These are phyloP conservation scores for Cantharis flavilabris DNA, from an alignment of 2,888 invertebrate genomes.

Conservation along the genomic window DNA sequence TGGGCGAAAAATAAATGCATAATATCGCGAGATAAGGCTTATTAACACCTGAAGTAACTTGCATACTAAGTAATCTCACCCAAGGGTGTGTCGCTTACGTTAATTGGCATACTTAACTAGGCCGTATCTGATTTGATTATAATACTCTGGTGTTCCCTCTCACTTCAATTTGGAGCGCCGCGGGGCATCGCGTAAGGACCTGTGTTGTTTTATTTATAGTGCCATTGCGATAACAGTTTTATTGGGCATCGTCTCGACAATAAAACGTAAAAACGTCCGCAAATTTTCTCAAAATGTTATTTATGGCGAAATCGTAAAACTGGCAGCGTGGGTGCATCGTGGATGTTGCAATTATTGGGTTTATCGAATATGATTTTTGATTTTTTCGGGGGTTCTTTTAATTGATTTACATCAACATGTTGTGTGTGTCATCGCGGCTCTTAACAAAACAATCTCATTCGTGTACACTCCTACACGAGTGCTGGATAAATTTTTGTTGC, in stretches of 20 bases:
- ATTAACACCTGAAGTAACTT: constrained; percentile 53
- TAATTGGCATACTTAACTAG: constrained; percentile 51
- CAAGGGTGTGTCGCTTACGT: constrained; percentile 48
- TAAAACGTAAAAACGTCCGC: neutral
- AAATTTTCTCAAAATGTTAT: neutral
- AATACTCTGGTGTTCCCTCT: constrained; percentile 11
- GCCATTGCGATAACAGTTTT: neutral
- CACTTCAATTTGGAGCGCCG: neutral
- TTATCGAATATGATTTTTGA: neutral
- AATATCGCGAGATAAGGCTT: constrained; percentile 28
- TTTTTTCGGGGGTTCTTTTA: constrained; percentile 8
- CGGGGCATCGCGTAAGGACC: neutral
- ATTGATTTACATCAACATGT: constrained; percentile 36
- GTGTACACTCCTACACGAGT: constrained; percentile 35
- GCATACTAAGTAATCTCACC: constrained; percentile 43
- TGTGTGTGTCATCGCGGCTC: constrained; percentile 22
- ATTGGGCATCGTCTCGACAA: neutral
- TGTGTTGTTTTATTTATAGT: neutral
- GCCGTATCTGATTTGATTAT: constrained; percentile 44
- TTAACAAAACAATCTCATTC: constrained; percentile 36
- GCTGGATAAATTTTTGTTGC: constrained; percentile 18
- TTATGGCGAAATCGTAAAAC: neutral
- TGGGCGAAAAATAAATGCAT: neutral
- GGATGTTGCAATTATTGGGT: neutral
- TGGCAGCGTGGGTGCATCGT: neutral